Conservation (phyloP, 2,888 invertebrate species). For the Philonicus albiceps region DNA sequence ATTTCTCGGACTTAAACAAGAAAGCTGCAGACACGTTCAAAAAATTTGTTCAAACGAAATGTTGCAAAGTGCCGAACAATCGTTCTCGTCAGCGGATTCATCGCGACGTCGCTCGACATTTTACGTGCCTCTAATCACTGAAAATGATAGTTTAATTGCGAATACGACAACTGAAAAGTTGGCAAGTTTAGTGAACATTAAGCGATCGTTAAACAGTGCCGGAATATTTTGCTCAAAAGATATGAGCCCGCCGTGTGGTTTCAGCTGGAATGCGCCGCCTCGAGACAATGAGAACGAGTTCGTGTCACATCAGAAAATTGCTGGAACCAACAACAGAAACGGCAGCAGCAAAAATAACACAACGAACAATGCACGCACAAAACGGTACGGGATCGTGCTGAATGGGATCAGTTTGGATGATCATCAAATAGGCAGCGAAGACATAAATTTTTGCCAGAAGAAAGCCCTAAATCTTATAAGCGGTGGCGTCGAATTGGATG, state of each 20-base stretch:
- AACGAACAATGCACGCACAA: constrained; percentile 51
- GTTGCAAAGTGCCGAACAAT: constrained; percentile 55
- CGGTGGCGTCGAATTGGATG: constrained; percentile 58
- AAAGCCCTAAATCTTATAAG: constrained; percentile 54
- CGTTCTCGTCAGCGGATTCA: constrained; percentile 46
- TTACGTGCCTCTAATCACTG: constrained; percentile 72
- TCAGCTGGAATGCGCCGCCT: constrained; percentile 57
- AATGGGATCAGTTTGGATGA: constrained; percentile 59
- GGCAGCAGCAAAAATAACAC: constrained; percentile 46
- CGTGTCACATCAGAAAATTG: background rate
- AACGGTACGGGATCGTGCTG: constrained; percentile 62
- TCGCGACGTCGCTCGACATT: constrained; percentile 74
- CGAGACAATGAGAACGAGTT: background rate
- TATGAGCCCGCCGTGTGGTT: constrained; percentile 57
- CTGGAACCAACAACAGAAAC: background rate
- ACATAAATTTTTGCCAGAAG: constrained; percentile 7
- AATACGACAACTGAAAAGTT: constrained; percentile 26
- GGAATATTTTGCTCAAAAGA: constrained; percentile 21
- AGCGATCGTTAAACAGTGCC: constrained; percentile 18
- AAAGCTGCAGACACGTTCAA: background rate
- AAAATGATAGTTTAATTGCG: constrained; percentile 53
- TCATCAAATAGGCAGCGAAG: constrained; percentile 37
- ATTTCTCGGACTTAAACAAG: background rate
- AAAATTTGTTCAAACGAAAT: constrained; percentile 50
- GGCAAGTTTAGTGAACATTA: constrained; percentile 19